Evolutionary conservation across 64 coral and sea anemone species (phyloP).

Genomic region (Stichodactyla mertensii): DNA sequence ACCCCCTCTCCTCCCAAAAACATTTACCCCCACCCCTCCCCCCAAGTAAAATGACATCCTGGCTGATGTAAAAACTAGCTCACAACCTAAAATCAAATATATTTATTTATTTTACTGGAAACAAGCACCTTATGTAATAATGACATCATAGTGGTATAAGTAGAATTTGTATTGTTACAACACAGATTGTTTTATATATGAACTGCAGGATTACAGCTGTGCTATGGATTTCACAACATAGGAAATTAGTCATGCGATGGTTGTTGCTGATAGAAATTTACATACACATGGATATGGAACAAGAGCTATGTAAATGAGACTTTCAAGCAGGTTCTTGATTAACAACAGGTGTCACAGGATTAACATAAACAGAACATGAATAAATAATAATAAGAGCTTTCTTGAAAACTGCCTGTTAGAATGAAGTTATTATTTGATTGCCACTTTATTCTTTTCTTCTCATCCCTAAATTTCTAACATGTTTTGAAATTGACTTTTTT

Average conservation of each 20-base stretch:
- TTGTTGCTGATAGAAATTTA: not conserved
- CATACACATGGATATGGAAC: not conserved
- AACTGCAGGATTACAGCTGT: not conserved
- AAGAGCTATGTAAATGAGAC: not conserved
- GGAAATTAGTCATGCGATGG: not conserved
- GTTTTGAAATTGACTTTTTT: not conserved
- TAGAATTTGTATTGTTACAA: not conserved
- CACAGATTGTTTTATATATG: not conserved
- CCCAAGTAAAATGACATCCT: not conserved
- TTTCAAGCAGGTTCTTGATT: slow-evolving; percentile 14
- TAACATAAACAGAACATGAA: not conserved
- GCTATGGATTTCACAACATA: not conserved
- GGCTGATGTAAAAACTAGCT: not conserved
- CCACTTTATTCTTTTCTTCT: not conserved
- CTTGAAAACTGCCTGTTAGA: not conserved
- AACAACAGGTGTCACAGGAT: not conserved
- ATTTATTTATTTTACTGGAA: not conserved
- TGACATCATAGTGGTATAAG: not conserved
- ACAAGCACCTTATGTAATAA: not conserved
- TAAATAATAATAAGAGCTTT: not conserved
- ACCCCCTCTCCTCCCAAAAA: not conserved
- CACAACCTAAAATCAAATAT: not conserved
- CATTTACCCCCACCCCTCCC: not conserved
- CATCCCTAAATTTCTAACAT: not conserved
- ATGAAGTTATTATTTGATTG: not conserved